Percentiles rank a stretch among this genome's conserved stretches.
Conservation (phyloP, 2,113 vertebrate genomes). For the Sapajus apella region DNA sequence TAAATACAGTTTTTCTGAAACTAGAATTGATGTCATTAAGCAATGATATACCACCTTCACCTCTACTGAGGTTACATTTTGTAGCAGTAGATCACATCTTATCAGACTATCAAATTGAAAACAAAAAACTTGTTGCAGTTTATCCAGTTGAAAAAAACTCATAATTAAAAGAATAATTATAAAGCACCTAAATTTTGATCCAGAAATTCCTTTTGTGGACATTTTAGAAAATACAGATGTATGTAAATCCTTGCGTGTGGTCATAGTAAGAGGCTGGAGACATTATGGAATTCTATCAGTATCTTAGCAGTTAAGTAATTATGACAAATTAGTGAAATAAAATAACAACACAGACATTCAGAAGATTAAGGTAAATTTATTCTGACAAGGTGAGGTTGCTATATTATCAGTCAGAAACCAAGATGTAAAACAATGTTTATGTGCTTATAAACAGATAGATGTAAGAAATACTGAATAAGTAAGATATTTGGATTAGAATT, state of each 20-base stretch:
- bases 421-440: neutral
- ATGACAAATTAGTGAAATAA: neutral
- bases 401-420: neutral
- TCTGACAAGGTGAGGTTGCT: neutral
- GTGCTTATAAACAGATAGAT: neutral
- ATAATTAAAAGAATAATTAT: neutral
- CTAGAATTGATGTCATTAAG: neutral
- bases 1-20: neutral
- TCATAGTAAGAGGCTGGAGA: neutral
- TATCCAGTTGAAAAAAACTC: neutral
- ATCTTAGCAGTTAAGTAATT: neutral
- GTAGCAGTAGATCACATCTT: neutral
- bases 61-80: neutral
- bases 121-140: neutral
- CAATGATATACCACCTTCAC: accelerated
- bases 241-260: neutral
- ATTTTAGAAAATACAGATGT: neutral
- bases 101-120: neutral
- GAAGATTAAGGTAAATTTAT: neutral
- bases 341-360: neutral
- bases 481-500: neutral
- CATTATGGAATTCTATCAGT: neutral
- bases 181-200: neutral
- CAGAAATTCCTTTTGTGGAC: neutral
- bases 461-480: neutral